Evolutionary conservation across 1,140 invertebrate genomes (phyloP).

Genomic region (Bombus terrestris): DNA sequence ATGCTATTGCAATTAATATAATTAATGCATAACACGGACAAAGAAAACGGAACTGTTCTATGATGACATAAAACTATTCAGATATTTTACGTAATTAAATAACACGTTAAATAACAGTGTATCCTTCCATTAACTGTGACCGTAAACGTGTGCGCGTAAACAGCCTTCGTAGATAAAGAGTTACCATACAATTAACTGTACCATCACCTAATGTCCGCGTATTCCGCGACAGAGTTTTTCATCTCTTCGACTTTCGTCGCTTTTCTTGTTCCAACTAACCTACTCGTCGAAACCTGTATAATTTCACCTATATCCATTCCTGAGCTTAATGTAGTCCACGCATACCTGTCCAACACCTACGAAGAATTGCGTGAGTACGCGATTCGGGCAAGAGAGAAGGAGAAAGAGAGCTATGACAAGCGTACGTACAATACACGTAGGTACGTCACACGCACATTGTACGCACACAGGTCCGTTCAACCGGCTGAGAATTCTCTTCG

Average conservation of each 20-base stretch:
- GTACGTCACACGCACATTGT: not conserved
- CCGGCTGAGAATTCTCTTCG: slow-evolving; percentile 60
- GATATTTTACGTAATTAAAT: not conserved
- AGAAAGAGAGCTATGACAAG: slow-evolving; percentile 1
- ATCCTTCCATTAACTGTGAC: not conserved
- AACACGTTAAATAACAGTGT: not conserved
- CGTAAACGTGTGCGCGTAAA: not conserved
- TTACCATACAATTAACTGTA: not conserved
- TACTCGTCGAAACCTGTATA: not conserved
- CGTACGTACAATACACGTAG: slow-evolving; percentile 15
- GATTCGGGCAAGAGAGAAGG: not conserved
- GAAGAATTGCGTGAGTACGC: slow-evolving; percentile 24
- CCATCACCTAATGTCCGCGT: not conserved
- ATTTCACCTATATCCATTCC: not conserved
- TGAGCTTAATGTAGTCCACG: not conserved
- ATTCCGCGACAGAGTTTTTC: not conserved
- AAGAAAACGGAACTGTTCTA: not conserved
- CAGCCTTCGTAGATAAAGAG: not conserved
- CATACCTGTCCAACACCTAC: not conserved
- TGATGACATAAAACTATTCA: not conserved
- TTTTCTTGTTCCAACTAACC: not conserved
- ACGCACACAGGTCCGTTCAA: slow-evolving; percentile 47
- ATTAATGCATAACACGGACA: not conserved
- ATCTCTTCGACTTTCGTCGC: too few species aligned
- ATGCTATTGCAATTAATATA: not conserved